Evolutionary conservation across 2,113 vertebrate genomes (phyloP).

Genomic region (Gorsachius goisagi): DNA sequence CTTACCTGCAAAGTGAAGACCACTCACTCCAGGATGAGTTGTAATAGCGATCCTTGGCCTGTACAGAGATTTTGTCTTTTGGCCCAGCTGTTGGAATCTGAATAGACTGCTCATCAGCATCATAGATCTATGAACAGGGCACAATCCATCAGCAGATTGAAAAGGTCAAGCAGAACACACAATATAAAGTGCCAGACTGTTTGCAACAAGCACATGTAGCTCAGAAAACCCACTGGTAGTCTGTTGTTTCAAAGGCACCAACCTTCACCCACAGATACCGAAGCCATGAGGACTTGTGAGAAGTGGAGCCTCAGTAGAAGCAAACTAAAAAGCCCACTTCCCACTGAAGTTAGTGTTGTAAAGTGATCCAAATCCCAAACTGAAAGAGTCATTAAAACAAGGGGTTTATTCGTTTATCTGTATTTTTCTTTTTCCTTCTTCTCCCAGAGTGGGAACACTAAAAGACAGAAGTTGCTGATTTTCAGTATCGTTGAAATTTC

Average conservation of each 20-base stretch:
- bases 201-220: background rate
- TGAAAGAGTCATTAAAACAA: background rate
- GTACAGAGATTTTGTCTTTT: slow-evolving; percentile 11
- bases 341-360: background rate
- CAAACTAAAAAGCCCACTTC: background rate
- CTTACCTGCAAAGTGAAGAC: slow-evolving; percentile 57
- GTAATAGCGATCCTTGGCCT: slow-evolving; percentile 69
- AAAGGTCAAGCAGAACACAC: too few relatives aligned
- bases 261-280: background rate
- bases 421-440: background rate
- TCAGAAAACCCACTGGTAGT: background rate
- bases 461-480: background rate
- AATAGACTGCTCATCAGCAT: background rate
- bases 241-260: background rate
- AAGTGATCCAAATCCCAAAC: background rate
- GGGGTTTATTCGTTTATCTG: background rate
- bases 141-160: background rate
- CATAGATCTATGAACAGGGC: background rate
- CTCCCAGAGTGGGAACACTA: background rate
- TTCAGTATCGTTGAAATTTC: background rate
- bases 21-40: slow-evolving; percentile 67
- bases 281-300: background rate
- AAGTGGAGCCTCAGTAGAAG: background rate
- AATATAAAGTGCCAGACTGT: accelerated
- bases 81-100: background rate